Conservation (phyloP, 2,113 vertebrate genomes). For the Prinia subflava region DNA sequence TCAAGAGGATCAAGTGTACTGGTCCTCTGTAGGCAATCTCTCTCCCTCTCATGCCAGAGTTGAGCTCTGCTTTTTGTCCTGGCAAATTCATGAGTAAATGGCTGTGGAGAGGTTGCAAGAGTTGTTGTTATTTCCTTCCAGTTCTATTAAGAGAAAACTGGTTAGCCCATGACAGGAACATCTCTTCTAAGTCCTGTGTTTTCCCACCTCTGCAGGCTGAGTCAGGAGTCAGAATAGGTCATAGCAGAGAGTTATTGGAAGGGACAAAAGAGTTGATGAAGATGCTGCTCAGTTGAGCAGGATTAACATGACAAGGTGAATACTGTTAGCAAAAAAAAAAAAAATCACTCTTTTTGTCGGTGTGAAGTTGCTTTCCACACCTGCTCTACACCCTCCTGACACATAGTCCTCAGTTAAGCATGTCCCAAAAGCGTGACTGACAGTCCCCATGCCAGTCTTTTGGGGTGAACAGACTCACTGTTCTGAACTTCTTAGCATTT, state of each 20-base stretch:
- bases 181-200: not conserved
- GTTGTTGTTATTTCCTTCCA: not conserved
- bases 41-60: not conserved
- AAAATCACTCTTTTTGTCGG: not conserved
- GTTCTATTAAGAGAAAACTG: constrained; percentile 2
- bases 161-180: not conserved
- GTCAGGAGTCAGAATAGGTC: constrained; percentile 11
- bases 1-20: constrained; percentile 10
- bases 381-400: not conserved
- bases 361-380: not conserved
- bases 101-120: not conserved
- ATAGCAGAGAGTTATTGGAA: not conserved
- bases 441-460: not conserved
- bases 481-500: not conserved
- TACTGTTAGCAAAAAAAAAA: not conserved
- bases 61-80: not conserved
- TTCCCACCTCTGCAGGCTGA: constrained; percentile 11
- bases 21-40: not conserved
- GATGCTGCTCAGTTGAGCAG: not conserved
- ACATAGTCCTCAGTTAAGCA: not conserved
- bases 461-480: not conserved
- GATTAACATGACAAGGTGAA: not conserved
- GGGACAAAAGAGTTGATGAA: not conserved
- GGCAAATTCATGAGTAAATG: not conserved
- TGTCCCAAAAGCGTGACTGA: not conserved